Conservation (phyloP, 2,113 vertebrate species). For the Limnothrissa miodon region DNA sequence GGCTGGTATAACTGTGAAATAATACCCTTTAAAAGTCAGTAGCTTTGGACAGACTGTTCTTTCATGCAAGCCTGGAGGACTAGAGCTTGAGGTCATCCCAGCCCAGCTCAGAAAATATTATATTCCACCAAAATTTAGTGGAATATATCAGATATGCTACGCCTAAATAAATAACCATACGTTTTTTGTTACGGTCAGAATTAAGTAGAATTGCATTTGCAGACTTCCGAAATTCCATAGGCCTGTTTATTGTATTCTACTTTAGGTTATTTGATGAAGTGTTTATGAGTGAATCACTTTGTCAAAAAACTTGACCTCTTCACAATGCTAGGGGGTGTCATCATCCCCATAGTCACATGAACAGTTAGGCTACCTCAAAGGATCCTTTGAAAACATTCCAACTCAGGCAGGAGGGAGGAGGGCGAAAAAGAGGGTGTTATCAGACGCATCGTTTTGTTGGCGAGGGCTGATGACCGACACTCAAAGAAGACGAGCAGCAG, state of each 20-base stretch:
- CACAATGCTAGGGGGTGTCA: not conserved
- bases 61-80: slow-evolving; percentile 36
- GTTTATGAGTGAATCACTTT: not conserved
- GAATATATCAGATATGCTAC: not conserved
- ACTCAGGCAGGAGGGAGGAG: slow-evolving; percentile 13
- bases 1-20: slow-evolving; percentile 52
- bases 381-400: slow-evolving; percentile 16
- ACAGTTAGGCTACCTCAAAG: slow-evolving; percentile 1
- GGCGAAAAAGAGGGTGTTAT: slow-evolving; percentile 15
- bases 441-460: not conserved
- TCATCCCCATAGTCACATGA: slow-evolving; percentile 12
- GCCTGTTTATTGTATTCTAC: not conserved
- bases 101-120: not conserved
- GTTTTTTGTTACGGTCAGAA: not conserved
- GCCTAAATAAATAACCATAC: not conserved
- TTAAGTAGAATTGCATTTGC: not conserved
- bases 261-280: not conserved
- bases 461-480: no score
- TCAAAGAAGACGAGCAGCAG: not conserved
- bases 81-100: slow-evolving; percentile 4
- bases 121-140: not conserved
- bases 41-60: slow-evolving; percentile 45
- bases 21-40: slow-evolving; percentile 51
- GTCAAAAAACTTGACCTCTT: not conserved
- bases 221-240: not conserved